Evolutionary conservation across 2,113 vertebrate species (phyloP).

Genomic region (Pycnonotus jocosus): DNA sequence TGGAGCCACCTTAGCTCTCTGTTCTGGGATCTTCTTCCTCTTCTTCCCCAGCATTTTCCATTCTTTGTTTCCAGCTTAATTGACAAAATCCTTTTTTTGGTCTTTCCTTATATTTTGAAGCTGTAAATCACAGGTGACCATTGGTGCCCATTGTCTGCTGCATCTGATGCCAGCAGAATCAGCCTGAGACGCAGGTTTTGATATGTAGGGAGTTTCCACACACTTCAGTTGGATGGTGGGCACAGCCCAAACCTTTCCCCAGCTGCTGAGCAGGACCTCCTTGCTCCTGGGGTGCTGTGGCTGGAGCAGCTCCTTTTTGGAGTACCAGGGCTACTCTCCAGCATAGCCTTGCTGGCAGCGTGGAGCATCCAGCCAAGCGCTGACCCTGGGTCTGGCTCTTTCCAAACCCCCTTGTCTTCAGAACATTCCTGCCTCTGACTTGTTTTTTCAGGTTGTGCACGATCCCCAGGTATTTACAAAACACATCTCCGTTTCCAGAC

Average conservation of each 20-base stretch:
- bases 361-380: background rate
- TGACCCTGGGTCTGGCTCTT: background rate
- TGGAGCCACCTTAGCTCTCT: background rate
- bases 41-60: background rate
- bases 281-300: background rate
- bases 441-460: background rate
- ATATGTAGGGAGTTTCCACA: background rate
- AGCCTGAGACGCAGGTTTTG: background rate
- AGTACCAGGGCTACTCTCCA: background rate
- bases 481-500: background rate
- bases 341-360: background rate
- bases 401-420: fast-evolving
- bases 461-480: background rate
- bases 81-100: background rate
- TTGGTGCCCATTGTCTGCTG: background rate
- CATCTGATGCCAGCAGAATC: background rate
- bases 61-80: background rate
- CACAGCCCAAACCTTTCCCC: background rate
- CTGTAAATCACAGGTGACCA: background rate
- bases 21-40: background rate
- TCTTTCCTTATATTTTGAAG: background rate
- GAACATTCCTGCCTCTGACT: background rate
- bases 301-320: background rate
- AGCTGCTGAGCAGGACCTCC: background rate
- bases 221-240: background rate